Percentiles rank a stretch among this genome's conserved stretches.
Evolutionary conservation across 2,797 vertebrate genomes (phyloP).

Genomic region (Orestias chungarensis): DNA sequence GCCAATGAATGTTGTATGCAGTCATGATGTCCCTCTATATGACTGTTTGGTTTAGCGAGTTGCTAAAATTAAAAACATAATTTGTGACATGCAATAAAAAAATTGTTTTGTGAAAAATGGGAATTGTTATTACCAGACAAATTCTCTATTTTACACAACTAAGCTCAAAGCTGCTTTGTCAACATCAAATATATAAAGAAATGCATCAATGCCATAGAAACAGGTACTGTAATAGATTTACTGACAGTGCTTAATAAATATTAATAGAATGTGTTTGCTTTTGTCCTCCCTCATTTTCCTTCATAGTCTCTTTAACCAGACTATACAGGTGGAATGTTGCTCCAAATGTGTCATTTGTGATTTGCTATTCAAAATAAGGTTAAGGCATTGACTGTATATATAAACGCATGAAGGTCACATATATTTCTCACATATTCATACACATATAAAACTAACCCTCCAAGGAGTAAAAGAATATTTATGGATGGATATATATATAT

Average conservation of each 20-base stretch:
- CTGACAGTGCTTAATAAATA: background rate
- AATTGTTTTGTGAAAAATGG: background rate
- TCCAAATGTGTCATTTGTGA: conserved; percentile 1
- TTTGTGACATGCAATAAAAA: background rate
- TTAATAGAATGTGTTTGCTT: background rate
- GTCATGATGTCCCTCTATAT: too few species aligned
- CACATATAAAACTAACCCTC: background rate
- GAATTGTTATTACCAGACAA: background rate
- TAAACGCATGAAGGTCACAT: background rate
- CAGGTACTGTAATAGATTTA: background rate
- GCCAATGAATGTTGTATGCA: background rate
- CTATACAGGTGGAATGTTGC: background rate
- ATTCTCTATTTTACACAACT: background rate
- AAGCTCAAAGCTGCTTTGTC: background rate
- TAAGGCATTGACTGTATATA: background rate
- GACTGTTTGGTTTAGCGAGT: too few species aligned
- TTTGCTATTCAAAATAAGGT: background rate
- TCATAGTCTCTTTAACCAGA: background rate
- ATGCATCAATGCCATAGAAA: background rate
- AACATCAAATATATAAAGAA: background rate
- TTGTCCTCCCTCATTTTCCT: background rate
- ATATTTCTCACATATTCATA: background rate
- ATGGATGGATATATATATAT: background rate
- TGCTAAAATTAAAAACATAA: too few species aligned
- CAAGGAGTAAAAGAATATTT: background rate